Base-by-base conservation (phyloP, 2,888 invertebrate genomes). In the Philereme transversata region DNA sequence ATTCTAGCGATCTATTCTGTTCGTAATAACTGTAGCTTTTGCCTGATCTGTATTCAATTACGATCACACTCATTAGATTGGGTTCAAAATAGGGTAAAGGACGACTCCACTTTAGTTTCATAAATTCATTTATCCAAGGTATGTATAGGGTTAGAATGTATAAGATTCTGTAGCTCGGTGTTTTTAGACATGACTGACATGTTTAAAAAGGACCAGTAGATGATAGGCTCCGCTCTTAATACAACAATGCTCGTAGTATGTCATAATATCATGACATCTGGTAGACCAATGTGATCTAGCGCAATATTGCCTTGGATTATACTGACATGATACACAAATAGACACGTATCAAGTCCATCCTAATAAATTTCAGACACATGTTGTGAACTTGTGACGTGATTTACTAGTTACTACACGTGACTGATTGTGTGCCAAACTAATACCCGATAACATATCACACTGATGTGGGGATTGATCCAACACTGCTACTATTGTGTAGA, bases 381-480 rank as follows among this genome's bases (percentile, higher is more conserved):
- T 41, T 47, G 53, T 36, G 11, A 46, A 35, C 46, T 57, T 47
- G 53, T 36, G 11, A 46, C 41, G 51, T 57, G 46, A 51, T 51
- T 57, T 22, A 51, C 35, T 46, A 40, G 45, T 41, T 40, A 40
- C 49, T 35, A 33, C 57, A 22, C 46, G 22, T 57, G 47, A 22
- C 40, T 11, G 11, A 57, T 11, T 46, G 51, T 57, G 51, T 43
- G 57, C 51, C 57, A 51, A 51, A 57, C 47, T n/a, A 51, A 51
- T 46, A 11, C 9, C 33, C 34, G 35, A 35, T 43, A 35, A 51
- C 34, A 40, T 46, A 46, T 57, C 33, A 22, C 50, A 44, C 44
- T 36, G 43, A 45, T 38, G 3, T 22, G 22, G 22, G 22, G 22
- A 22, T 22, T 22, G 22, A 22, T 22, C 22, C 22, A 22, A 22